Evolutionary conservation across 2,113 vertebrate genomes (phyloP).

Genomic region (Girardinichthys multiradiatus): DNA sequence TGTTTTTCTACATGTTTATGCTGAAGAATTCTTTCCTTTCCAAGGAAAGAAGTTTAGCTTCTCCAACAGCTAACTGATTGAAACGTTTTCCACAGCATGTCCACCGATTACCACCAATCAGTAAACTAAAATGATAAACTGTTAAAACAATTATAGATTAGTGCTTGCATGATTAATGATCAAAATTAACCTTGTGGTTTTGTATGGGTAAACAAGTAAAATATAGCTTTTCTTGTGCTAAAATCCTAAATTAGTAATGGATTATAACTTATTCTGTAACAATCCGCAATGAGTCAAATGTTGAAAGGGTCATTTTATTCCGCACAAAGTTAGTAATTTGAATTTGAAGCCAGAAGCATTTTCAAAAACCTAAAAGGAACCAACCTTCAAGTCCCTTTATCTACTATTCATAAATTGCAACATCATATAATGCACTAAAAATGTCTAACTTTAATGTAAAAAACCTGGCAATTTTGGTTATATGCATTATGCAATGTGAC

Average conservation of each 20-base stretch:
- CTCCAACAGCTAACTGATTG: constrained; percentile 9
- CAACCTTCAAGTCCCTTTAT: not conserved
- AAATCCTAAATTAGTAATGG: not conserved
- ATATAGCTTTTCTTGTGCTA: not conserved
- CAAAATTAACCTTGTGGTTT: not conserved
- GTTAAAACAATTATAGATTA: not conserved
- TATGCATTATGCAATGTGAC: not conserved
- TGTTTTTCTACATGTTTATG: constrained; percentile 18
- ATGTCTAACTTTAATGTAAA: not conserved
- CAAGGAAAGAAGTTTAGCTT: constrained; percentile 12
- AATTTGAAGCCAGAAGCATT: no score
- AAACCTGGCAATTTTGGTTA: not conserved
- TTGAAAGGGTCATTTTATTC: not conserved
- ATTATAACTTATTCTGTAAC: not conserved
- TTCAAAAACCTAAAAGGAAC: no score
- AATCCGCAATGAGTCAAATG: not conserved
- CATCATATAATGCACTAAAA: not conserved
- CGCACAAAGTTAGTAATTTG: no score
- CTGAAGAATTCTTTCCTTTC: constrained; percentile 38
- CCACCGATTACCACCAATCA: not conserved
- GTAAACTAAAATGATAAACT: not conserved
- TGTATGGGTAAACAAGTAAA: not conserved
- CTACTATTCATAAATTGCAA: not conserved
- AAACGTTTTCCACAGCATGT: constrained; percentile 2
- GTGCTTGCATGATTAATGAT: not conserved